Evolutionary conservation across 2,797 vertebrate genomes (phyloP), one percentile per base, ranked within the genome.

Genomic region (Phoxinus dragarum): DNA sequence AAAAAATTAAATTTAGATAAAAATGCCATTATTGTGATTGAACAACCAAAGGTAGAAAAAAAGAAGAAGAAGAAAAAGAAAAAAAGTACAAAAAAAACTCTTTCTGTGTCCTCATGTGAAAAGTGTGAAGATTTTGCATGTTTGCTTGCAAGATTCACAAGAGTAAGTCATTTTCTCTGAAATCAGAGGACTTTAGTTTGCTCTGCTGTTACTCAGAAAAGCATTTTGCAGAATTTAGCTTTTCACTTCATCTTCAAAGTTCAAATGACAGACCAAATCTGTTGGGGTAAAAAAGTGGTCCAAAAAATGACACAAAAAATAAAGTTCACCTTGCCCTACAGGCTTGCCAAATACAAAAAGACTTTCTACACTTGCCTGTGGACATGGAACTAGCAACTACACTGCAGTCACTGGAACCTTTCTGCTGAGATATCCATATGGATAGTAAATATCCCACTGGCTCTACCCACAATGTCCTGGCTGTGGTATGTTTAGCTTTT

Each of bases 11-110:
- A 75, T 42, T 80, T 71, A 82, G 74, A 78, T 49, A 68, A 89
- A 91, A 91, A 82, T 91, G 93, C 92, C 91, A 92, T 92, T 92
- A 91, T 93, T 89, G 91, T 83, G 91, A 94, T 94, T 95, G 93
- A 92, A 91, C 95, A 95, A 94, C 94, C 94, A 94, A 94, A 95
- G 94, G 95, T 92, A 94, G 89, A 86, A 94, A 94, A 94, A 94
- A 93, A 92, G 1, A 74, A 42, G 91, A 92, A 93, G 94, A 88
- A 92, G 27, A 90, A 85, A 87, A 89, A 91, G 59, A 19, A 85
- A 75, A 78, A 68, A 66, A 81, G 61, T 27, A 27, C 27, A 27
- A 27, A 27, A 27, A 27, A 89, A 84, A 38, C 79, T 93, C 85
- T 74, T 56, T 88, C 56, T 88, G 36, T 85, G 71, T 75, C 88